phyloP scores from a whole-genome alignment of 2,888 invertebrate genomes.

The Criorhina ranunculi region DNA sequence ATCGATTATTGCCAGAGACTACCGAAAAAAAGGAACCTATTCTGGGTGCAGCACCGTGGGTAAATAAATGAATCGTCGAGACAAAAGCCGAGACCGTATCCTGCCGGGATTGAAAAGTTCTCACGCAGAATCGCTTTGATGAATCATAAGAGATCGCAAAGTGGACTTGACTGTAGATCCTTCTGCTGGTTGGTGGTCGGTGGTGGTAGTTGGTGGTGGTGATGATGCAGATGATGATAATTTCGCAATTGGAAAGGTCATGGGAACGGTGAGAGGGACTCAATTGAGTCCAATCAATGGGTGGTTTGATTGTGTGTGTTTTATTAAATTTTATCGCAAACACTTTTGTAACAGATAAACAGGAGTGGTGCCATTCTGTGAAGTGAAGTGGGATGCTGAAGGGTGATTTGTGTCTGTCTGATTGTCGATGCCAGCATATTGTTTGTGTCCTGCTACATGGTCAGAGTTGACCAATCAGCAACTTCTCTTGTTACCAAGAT shows the following conservation, averaged over 20 bases:
- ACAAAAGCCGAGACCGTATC: constrained; percentile 42
- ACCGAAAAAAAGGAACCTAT: constrained; percentile 43
- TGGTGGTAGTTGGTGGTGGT: constrained; percentile 13
- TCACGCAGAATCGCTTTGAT: constrained; percentile 48
- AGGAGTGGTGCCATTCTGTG: not conserved
- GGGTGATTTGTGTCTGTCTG: not conserved
- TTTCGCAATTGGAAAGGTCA: constrained; percentile 71
- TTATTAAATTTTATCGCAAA: constrained; percentile 45
- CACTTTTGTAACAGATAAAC: constrained; percentile 19
- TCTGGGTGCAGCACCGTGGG: constrained; percentile 67
- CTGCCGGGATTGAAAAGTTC: constrained; percentile 24
- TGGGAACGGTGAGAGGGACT: constrained; percentile 47
- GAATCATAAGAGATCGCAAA: constrained; percentile 55
- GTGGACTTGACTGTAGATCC: constrained; percentile 49
- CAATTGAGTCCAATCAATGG: constrained; percentile 36
- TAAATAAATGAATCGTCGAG: constrained; percentile 52
- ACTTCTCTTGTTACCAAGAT: no score
- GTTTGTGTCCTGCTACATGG: no score
- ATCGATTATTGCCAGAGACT: constrained; percentile 51
- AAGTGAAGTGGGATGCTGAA: constrained; percentile 10
- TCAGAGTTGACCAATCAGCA: no score
- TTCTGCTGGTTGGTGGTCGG: constrained; percentile 55
- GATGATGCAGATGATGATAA: constrained; percentile 68
- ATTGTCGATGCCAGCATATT: no score
- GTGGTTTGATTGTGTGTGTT: constrained; percentile 25